Percentiles rank a stretch among this genome's conserved stretches.
phyloP scores from a whole-genome alignment of 2,797 vertebrate genomes.

The Eulemur albifrons region DNA sequence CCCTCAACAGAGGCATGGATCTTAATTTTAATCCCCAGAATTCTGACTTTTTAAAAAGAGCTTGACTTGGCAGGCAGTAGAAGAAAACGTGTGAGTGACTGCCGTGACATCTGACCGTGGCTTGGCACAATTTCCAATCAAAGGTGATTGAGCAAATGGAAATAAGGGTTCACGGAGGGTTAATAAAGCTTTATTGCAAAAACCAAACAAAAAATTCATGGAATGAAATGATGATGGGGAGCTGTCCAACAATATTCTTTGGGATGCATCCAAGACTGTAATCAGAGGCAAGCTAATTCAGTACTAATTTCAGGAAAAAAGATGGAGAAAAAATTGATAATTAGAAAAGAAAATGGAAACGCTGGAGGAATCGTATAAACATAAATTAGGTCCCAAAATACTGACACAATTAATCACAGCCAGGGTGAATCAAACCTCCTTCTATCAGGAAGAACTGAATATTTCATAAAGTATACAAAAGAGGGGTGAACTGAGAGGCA shows the following conservation, averaged over 20 bases:
- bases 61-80: constrained; percentile 47
- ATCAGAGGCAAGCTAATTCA: constrained; percentile 79
- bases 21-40: constrained; percentile 50
- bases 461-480: constrained; percentile 62
- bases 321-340: constrained; percentile 67
- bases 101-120: neutral
- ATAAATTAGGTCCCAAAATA: constrained; percentile 77
- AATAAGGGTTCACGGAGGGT: constrained; percentile 68
- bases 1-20: neutral
- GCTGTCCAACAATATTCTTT: constrained; percentile 77
- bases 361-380: constrained; percentile 73
- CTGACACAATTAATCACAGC: constrained; percentile 73
- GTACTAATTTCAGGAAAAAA: constrained; percentile 72
- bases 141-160: constrained; percentile 58
- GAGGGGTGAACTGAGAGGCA: constrained; percentile 21
- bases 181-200: constrained; percentile 77
- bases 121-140: neutral
- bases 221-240: constrained; percentile 75
- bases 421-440: constrained; percentile 67
- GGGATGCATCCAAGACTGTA: constrained; percentile 77
- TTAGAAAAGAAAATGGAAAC: constrained; percentile 79
- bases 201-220: constrained; percentile 76
- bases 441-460: constrained; percentile 61
- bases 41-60: constrained; percentile 59
- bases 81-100: neutral